Base-by-base conservation (phyloP, 2,113 vertebrate genomes). In the Conger conger region DNA sequence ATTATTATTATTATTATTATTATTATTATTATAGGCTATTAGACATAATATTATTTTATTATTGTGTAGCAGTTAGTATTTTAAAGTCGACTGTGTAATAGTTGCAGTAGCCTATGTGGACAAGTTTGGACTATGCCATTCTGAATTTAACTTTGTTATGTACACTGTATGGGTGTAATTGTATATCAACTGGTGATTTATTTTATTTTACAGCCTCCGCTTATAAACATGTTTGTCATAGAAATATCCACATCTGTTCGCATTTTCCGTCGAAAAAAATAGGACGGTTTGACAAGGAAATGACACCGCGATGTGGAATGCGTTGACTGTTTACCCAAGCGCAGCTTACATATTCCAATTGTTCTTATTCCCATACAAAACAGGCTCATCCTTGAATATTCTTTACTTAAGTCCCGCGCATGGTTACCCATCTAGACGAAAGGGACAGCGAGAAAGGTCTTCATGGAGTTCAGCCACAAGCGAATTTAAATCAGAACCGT, bases 1-100 rank as follows among this genome's bases (percentile, higher is more conserved):
- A 76, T 76, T 76, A 33, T 76, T 35, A 76, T 35, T 76, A 33
- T 76, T 33, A 15, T 76, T 76, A 73, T 73, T 73, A 73, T 73
- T 73, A 30, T 27, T 30, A 33, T 33, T 76, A 13, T 76, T 76
- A 33, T 76, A n/a, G n/a, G n/a, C n/a, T 76, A 33, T 76, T 76
- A 13, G 35, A 2, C 0, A 7, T 76, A 35, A 13, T 33, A 6
- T 76, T 33, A 76, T 33, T 76, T 33, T 63, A 17, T 76, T 76
- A 42, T 42, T 42, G 9, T 6, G 40, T 42, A 42, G 40, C 40
- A 42, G 40, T 42, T 4, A 9, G 40, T 4, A 42, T 50, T 50
- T 50, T 50, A 50, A 13, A 50, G 11, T 50, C 11, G 57, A 23
- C 18, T 4, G 23, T 20, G 57, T 27, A 27, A 27, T 63, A 27